Evolutionary conservation across 2,888 invertebrate genomes (phyloP), one percentile per base, ranked within the genome.

Genomic region (Agonopterix subpropinquella): DNA sequence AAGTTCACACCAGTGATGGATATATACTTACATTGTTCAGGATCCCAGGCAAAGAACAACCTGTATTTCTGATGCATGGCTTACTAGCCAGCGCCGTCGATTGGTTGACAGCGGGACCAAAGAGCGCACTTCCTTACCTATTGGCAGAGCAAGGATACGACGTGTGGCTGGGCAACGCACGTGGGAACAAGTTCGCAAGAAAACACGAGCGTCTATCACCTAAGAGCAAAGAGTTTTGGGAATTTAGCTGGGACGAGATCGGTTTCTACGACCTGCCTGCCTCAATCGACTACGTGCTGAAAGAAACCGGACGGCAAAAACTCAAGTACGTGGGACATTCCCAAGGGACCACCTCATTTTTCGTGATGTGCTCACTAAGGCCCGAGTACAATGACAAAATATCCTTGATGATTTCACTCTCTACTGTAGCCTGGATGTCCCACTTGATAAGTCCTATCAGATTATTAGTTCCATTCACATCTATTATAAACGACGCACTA

Each of bases 241-340:
- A 91, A 47, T 93, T 92, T 61, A 94, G 94, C 48, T 97, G 93
- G 92, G 94, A 97, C 73, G 82, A 86, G 67, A 80, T 84, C 70
- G 85, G 82, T 37, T 61, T 67, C 10, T 56, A 70, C 51, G 85
- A 86, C 59, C 52, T 84, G 52, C 79, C 85, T 9, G 76, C 80
- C 2, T 69, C 70, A 36, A 70, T 85, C 46, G 81, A 86, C 62
- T 73, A 78, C 50, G 71, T 84, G 52, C 59, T 80, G 2, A 55
- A 60, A 4, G 56, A 51, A 36, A 83, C 77, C 36, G 58, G 57
- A 10, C 58, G 59, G 36, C 44, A 56, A 37, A 71, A 73, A 58
- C 53, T 86, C 28, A 72, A 72, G 11, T 86, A 82, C 50, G 59
- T 85, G 41, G 85, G 82, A 49, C 83, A 77, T 64, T 86, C 85